Base-by-base conservation (phyloP, 2,888 invertebrate genomes). In the Clistopyga incitator region DNA sequence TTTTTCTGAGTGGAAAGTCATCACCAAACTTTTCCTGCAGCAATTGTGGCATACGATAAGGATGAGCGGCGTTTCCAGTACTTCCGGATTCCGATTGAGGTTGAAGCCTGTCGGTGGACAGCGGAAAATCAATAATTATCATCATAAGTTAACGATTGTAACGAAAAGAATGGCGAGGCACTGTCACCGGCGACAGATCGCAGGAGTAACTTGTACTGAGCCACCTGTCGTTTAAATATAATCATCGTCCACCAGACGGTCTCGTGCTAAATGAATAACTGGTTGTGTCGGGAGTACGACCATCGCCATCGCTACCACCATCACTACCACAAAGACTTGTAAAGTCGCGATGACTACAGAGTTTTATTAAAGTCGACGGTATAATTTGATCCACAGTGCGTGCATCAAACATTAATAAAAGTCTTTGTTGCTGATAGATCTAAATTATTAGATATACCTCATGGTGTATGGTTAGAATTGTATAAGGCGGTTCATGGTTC, bases 1-100 rank as follows among this genome's bases (percentile, higher is more conserved):
- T 98, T 95, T 99, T 99, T 90, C 98, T 94, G 61, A 99, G 95
- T 71, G 98, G 98, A 94, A 98, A 98, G 95, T 98, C 98, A 84
- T 96, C 96, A 85, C 96, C 95, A 87, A 95, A 94, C 86, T 94
- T 94, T 91, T 94, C 92, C 92, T 94, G 89, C 89, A 94, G 94
- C 86, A 96, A 94, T 88, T 95, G 96, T 59, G 96, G 95, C 93
- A 96, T 94, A 90, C 96, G 94, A 94, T 96, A 96, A 1, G 96
- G 96, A 93, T 96, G 96, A 86, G 95, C 94, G 84, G 95, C 95
- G 84, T 95, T 95, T 45, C 91, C 89, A 52, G 90, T 89, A 74
- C 89, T 90, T n/a, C 90, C 86, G 29, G 92, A 90, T 50, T 93
- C 93, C 61, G 93, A 90, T 77, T 93, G 92, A 8, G 92, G 90